Conservation (phyloP, 2,113 vertebrate species). For the Ptilorrhoa leucosticta region DNA sequence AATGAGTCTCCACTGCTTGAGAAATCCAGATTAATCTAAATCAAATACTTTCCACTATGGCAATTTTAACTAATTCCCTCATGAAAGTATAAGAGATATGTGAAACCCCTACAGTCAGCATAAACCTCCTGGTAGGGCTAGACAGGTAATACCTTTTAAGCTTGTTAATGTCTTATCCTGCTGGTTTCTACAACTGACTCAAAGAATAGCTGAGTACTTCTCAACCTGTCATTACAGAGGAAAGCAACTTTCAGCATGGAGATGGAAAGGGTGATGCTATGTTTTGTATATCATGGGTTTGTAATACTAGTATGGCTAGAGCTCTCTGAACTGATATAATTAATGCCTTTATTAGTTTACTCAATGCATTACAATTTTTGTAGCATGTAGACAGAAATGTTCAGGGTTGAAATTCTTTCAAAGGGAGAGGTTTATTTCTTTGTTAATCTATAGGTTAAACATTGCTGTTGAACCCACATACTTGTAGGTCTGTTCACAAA, state of each 20-base stretch:
- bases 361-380: not conserved
- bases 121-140: conserved; percentile 66
- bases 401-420: not conserved
- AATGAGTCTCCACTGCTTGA: conserved; percentile 71
- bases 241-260: conserved; percentile 43
- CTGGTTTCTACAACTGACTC: conserved; percentile 69
- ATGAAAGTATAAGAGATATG: conserved; percentile 69
- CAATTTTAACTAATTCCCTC: conserved; percentile 77
- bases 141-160: conserved; percentile 76
- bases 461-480: not conserved
- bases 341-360: not conserved
- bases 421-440: not conserved
- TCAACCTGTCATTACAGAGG: conserved; percentile 57
- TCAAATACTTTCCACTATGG: conserved; percentile 75
- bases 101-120: conserved; percentile 64
- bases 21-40: conserved; percentile 76
- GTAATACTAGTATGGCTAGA: not conserved
- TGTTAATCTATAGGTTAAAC: not conserved
- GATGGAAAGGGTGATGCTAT: not conserved
- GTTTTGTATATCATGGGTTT: not conserved
- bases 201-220: conserved; percentile 63
- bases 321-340: not conserved
- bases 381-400: not conserved
- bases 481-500: not conserved
- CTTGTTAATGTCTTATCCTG: conserved; percentile 78